A percentile compares a stretch with the other conserved stretches of the same genome.
Conservation (phyloP, 1,140 invertebrate species). For the Diachasma alloeum region DNA sequence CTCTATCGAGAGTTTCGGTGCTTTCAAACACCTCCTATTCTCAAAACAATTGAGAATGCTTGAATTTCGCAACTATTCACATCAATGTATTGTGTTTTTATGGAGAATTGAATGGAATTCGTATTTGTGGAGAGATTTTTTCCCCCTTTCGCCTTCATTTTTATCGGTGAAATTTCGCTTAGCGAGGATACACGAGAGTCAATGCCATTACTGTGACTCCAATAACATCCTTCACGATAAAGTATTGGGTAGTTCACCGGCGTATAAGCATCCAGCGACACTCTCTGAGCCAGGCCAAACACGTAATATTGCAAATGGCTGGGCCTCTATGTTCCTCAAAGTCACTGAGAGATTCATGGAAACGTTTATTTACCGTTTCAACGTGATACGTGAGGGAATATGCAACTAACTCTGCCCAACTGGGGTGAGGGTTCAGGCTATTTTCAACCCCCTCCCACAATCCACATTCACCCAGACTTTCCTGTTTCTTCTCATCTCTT, state of each 20-base stretch:
- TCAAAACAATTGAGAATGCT: not conserved
- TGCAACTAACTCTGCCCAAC: not conserved
- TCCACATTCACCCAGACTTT: not conserved
- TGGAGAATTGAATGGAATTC: no score
- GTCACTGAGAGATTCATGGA: constrained; percentile 6
- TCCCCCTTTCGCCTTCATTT: not conserved
- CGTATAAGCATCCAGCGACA: constrained; percentile 36
- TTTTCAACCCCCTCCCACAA: not conserved
- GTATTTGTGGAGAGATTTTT: no score
- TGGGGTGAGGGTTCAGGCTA: no score
- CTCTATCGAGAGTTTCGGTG: not conserved
- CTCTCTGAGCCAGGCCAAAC: constrained; percentile 11
- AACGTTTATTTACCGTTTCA: constrained; percentile 10
- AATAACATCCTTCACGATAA: constrained; percentile 53
- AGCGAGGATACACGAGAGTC: constrained; percentile 37
- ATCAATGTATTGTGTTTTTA: no score
- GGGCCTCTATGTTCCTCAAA: constrained; percentile 4
- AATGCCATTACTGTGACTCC: constrained; percentile 43
- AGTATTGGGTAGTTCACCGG: constrained; percentile 37
- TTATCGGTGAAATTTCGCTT: constrained; percentile 33
- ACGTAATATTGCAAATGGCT: not conserved
- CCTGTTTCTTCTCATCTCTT: not conserved
- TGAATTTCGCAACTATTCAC: no score
- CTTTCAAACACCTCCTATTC: not conserved
- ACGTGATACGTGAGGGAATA: not conserved